Evolutionary conservation across 2,113 vertebrate species (phyloP), one percentile per base, ranked within the genome.

Genomic region (Cephalopterus ornatus): DNA sequence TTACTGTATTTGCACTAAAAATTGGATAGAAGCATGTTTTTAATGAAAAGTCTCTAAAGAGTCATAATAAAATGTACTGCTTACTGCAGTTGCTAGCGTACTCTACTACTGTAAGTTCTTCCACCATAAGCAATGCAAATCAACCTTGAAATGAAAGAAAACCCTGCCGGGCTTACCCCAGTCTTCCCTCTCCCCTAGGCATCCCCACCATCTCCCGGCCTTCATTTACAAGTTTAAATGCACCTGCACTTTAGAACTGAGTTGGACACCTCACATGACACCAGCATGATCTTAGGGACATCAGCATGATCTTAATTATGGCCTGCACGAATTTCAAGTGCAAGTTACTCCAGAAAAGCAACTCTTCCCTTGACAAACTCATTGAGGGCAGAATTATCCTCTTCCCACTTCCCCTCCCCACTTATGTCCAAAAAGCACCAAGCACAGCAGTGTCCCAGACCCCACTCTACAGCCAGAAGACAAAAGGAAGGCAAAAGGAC

Each of bases 371-470:
- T 21, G 42, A 46, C 42, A 50, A 59, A 50, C 68, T 49, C 3
- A 2, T 33, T 1, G 2, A 53, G 41, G 20, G 14, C 49, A 65
- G 12, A 59, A 23, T 11, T 24, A 1, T 20, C 19, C 21, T 33
- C 3, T 13, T 41, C 6, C 16, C 5, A 14, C 4, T 3, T 20
- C 14, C 18, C 15, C 7, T 1, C 5, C 3, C 1, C 0, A 11
- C 5, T 58, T 10, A n/a, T 1, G 9, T 0, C 21, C 12, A 1
- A 35, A 55, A 47, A 61, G 44, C 53, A 50, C 12, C 50, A 49
- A 42, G 47, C 46, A n/a, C 26, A 66, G 62, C 56, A 55, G 23
- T 0, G 9, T 3, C 42, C 53, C 86, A 70, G 20, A 21, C 4
- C 41, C 26, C 41, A 2, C 6, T 2, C 46, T 2, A 5, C 52